Percentiles rank a stretch among this genome's conserved stretches.
phyloP scores from a whole-genome alignment of 2,888 invertebrate genomes.

The Troides helena region DNA sequence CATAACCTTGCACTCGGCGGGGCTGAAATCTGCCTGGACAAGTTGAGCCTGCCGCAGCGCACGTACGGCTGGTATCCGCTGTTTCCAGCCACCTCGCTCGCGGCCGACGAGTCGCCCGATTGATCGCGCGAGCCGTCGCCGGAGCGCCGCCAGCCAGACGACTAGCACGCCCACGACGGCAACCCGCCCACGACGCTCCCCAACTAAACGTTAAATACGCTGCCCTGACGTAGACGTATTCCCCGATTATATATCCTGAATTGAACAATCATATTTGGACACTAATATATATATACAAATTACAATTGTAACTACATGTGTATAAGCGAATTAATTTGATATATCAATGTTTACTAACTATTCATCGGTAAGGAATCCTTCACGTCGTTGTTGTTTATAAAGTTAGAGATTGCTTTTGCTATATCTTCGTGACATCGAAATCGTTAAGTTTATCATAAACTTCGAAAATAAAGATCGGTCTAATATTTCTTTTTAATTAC shows the following conservation, averaged over 20 bases:
- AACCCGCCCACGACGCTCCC: slow-evolving; percentile 28
- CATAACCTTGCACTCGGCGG: slow-evolving; percentile 91
- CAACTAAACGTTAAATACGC: not conserved
- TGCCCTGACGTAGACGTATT: slow-evolving; percentile 10
- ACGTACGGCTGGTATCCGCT: slow-evolving; percentile 95
- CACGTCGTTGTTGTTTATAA: slow-evolving; percentile 32
- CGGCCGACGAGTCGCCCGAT: slow-evolving; percentile 81
- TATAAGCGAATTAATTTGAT: slow-evolving; percentile 22
- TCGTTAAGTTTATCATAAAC: not conserved
- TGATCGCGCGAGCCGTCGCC: slow-evolving; percentile 79
- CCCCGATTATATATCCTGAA: slow-evolving; percentile 2
- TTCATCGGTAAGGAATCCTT: not conserved
- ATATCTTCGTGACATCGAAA: slow-evolving; percentile 26
- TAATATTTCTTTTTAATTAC: slow-evolving; percentile 6
- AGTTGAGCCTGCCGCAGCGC: slow-evolving; percentile 88
- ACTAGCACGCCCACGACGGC: slow-evolving; percentile 66
- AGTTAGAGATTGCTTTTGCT: slow-evolving; percentile 43
- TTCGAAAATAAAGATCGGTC: slow-evolving; percentile 20
- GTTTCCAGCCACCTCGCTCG: slow-evolving; percentile 91
- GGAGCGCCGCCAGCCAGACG: slow-evolving; percentile 61
- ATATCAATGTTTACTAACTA: slow-evolving; percentile 14
- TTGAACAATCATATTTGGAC: slow-evolving; percentile 5
- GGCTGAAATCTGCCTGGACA: slow-evolving; percentile 91
- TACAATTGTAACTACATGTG: slow-evolving; percentile 8
- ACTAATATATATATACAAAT: slow-evolving; percentile 9